Conservation (phyloP, 2,797 vertebrate species). For the Cercopithecus neglectus region DNA sequence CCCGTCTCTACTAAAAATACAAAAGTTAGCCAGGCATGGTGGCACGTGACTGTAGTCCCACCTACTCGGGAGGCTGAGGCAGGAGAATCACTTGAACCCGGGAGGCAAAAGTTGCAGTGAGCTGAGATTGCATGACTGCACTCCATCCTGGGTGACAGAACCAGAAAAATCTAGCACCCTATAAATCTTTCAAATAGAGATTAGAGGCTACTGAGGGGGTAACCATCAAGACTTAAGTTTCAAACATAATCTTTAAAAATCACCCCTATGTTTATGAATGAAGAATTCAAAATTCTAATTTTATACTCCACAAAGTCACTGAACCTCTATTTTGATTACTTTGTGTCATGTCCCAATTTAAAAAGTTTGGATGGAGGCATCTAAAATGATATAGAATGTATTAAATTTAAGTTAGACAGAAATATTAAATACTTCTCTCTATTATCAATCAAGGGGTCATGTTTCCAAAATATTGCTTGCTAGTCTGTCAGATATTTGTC, state of each 20-base stretch:
- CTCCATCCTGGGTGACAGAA: too few species aligned
- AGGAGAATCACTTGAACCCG: too few species aligned
- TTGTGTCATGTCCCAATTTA: background rate
- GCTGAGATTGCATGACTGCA: accelerated
- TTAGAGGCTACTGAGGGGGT: background rate
- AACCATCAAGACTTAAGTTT: background rate
- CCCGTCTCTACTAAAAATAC: too few species aligned
- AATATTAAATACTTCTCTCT: background rate
- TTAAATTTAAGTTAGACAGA: background rate
- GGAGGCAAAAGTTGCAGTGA: too few species aligned
- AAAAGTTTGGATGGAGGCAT: background rate
- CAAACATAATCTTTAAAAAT: background rate
- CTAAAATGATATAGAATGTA: background rate
- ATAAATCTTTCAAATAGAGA: background rate
- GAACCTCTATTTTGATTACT: background rate
- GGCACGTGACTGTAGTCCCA: too few species aligned
- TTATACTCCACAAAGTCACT: background rate
- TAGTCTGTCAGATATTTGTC: background rate
- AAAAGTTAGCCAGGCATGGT: too few species aligned
- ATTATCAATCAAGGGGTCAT: background rate
- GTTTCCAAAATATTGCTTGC: background rate
- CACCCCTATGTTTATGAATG: background rate
- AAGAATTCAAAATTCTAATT: background rate
- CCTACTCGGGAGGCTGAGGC: too few species aligned
- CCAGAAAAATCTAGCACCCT: background rate